Evolutionary conservation across 2,113 vertebrate species (phyloP).

Genomic region (Calyptommatus sinebrachiatus): DNA sequence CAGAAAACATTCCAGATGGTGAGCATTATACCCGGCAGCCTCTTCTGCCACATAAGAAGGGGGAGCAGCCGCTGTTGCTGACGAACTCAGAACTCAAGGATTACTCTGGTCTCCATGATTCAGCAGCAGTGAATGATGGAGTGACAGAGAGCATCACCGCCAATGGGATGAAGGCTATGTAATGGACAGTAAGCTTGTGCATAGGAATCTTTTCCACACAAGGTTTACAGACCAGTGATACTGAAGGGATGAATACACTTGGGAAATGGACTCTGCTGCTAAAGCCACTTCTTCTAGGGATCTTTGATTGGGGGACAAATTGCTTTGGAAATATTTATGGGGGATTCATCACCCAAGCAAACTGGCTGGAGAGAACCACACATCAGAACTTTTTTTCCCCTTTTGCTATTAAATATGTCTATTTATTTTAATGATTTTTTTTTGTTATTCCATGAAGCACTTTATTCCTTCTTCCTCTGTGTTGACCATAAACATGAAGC

Average conservation of each 20-base stretch:
- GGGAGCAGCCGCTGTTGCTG: slow-evolving; percentile 91
- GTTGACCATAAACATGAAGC: slow-evolving; percentile 64
- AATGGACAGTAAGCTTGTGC: slow-evolving; percentile 48
- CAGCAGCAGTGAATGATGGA: slow-evolving; percentile 71
- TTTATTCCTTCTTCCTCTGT: slow-evolving; percentile 71
- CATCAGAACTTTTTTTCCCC: slow-evolving; percentile 66
- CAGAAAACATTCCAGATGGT: slow-evolving; percentile 87
- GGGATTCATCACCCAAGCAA: slow-evolving; percentile 45
- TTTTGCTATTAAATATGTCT: slow-evolving; percentile 71
- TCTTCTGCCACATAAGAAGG: slow-evolving; percentile 82
- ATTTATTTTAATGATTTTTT: slow-evolving; percentile 79
- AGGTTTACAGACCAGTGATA: slow-evolving; percentile 56
- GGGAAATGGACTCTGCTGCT: slow-evolving; percentile 56
- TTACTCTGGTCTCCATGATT: slow-evolving; percentile 90
- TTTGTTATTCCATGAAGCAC: slow-evolving; percentile 71
- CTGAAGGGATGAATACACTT: slow-evolving; percentile 37
- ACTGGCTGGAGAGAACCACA: slow-evolving; percentile 50
- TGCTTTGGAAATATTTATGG: slow-evolving; percentile 52
- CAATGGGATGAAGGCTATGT: slow-evolving; percentile 84
- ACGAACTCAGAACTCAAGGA: slow-evolving; percentile 90
- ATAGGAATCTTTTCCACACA: slow-evolving; percentile 57
- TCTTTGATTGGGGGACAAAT: slow-evolving; percentile 45
- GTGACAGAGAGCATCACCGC: slow-evolving; percentile 80
- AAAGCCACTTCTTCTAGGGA: slow-evolving; percentile 44
- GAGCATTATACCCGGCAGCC: slow-evolving; percentile 91